A percentile compares a stretch with the other conserved stretches of the same genome.
These are phyloP conservation scores for Zoanthus solanderi DNA, from an alignment of 92 coral and sea anemone genomes.

Conservation along the genomic window DNA sequence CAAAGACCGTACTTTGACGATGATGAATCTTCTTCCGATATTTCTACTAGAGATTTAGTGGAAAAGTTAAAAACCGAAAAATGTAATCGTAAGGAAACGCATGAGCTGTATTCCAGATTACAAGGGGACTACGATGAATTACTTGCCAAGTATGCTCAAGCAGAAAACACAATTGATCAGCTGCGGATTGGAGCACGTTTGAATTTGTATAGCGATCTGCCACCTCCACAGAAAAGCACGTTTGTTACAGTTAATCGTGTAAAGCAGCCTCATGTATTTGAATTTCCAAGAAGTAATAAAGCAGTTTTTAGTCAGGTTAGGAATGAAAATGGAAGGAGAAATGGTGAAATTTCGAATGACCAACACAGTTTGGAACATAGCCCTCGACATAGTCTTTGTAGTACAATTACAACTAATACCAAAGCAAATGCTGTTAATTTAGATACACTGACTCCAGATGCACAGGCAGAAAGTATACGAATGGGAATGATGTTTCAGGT, in stretches of 20 bases:
- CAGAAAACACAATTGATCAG: constrained; percentile 98
- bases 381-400: background rate
- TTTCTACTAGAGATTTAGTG: constrained; percentile 69
- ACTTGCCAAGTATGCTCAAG: constrained; percentile 90
- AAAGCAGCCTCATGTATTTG: constrained; percentile 76
- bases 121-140: constrained; percentile 93
- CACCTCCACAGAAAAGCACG: constrained; percentile 84
- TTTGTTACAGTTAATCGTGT: constrained; percentile 67
- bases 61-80: constrained; percentile 62
- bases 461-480: constrained; percentile 74
- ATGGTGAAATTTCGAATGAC: constrained; percentile 33
- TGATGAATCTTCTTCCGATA: constrained; percentile 77
- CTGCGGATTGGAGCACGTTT: constrained; percentile 94
- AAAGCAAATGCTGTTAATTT: constrained; percentile 31
- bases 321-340: constrained; percentile 41
- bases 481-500: constrained; percentile 78
- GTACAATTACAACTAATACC: constrained; percentile 44
- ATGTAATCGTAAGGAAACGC: constrained; percentile 64
- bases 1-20: constrained; percentile 63
- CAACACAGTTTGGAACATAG: constrained; percentile 9
- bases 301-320: constrained; percentile 75
- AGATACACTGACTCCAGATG: constrained; percentile 68
- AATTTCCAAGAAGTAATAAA: constrained; percentile 77
- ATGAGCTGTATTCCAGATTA: constrained; percentile 81
- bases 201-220: constrained; percentile 93